These are phyloP conservation scores for Ivindomyrus marchei DNA, from an alignment of 2,113 vertebrate genomes.

Conservation along the genomic window DNA sequence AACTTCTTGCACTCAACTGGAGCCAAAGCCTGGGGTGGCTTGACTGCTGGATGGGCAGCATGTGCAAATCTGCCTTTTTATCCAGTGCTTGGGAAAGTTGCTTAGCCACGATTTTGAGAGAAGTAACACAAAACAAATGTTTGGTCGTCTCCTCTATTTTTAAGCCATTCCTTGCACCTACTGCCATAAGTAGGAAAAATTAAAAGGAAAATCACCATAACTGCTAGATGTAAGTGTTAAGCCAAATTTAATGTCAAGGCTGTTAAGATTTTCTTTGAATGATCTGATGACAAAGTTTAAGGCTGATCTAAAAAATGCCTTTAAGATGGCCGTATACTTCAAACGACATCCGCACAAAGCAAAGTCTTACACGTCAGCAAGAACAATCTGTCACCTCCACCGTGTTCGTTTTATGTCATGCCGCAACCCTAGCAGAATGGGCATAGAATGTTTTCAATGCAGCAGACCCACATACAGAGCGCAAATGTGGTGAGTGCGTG, in stretches of 20 bases:
- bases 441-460: too few relatives aligned
- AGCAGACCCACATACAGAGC: too few relatives aligned
- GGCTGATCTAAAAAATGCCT: background rate
- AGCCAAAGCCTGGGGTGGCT: background rate
- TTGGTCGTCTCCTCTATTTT: background rate
- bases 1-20: background rate
- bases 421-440: background rate
- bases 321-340: background rate
- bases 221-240: background rate
- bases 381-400: background rate
- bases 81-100: background rate
- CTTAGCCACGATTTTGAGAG: background rate
- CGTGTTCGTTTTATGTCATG: too few relatives aligned
- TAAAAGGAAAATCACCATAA: background rate
- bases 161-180: background rate
- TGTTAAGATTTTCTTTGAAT: background rate
- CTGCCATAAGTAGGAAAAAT: background rate
- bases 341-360: background rate
- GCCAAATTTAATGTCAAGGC: background rate
- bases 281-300: background rate
- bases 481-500: too few relatives aligned
- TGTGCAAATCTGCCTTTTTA: background rate
- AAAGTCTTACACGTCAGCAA: background rate
- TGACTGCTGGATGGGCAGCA: background rate
- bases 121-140: conserved; percentile 6